Base-by-base conservation (phyloP, 2,797 vertebrate species). In the Sebastiscus tertius region DNA sequence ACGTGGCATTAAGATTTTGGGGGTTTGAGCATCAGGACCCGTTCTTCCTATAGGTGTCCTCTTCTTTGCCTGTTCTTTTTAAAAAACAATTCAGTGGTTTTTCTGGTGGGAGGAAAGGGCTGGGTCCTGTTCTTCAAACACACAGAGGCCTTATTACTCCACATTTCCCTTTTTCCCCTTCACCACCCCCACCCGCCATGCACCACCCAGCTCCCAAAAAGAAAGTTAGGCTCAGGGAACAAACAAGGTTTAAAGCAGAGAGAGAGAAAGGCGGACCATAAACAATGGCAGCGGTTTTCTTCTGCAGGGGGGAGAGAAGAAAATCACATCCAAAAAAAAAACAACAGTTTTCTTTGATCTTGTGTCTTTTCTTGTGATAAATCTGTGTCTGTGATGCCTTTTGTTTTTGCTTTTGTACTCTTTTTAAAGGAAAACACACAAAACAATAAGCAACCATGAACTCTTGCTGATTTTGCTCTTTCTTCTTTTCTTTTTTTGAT, bases 401-500 rank as follows among this genome's bases (percentile, higher is more conserved):
- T 93, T 93, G 86, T 92, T 95, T 95, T 96, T 93, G 88, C 89
- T 94, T 94, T 96, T 91, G 85, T 95, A 87, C 91, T 94, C 89
- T 95, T 95, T 93, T 92, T 90, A 90, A 89, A 86, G 42, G 66
- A 62, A 90, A 20, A 52, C 46, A 34, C 72, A 60, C 55, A 49
- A 61, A 61, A 88, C 88, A 82, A 83, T 83, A 88, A 89, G 87
- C 83, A 85, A 74, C 88, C 88, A 73, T 93, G 89, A 94, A 95
- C 91, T 95, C 94, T 95, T 95, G 92, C 93, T 95, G 89, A 92
- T 94, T 94, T 96, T 95, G 92, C 94, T 96, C 95, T 96, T 96
- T 93, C 95, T 95, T 96, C 94, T 95, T 96, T 95, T 95, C 93
- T 95, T 95, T 96, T 95, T 96, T 96, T 95, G 92, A 92, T 93